Percentiles rank a stretch among this genome's conserved stretches.
These are phyloP conservation scores for Syrista parreyssii DNA, from an alignment of 2,888 invertebrate genomes.

Conservation along the genomic window DNA sequence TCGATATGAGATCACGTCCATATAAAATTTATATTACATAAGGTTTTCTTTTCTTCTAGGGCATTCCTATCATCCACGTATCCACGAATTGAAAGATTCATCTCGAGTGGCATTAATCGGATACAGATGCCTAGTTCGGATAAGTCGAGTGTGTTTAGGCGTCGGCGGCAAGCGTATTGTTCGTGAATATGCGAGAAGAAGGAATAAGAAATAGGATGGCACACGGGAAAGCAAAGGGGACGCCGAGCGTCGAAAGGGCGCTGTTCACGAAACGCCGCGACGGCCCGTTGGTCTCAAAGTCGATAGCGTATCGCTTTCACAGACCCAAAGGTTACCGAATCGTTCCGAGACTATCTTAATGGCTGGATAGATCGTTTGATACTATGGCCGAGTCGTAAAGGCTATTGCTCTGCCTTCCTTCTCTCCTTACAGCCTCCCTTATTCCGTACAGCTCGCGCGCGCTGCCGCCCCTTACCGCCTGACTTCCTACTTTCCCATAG, in stretches of 20 bases:
- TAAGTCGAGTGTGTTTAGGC: background rate
- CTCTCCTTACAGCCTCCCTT: conserved; percentile 33
- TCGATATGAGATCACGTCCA: background rate
- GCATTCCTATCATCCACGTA: background rate
- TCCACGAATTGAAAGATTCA: conserved; percentile 8
- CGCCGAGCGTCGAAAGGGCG: conserved; percentile 30
- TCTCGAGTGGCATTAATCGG: background rate
- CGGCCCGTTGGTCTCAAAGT: conserved; percentile 49
- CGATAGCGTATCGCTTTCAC: conserved; percentile 65
- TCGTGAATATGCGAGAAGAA: conserved; percentile 8
- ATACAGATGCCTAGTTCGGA: background rate
- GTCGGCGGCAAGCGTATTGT: background rate
- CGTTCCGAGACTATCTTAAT: conserved; percentile 67
- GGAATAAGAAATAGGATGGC: conserved; percentile 25
- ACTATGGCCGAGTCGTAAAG: conserved; percentile 67
- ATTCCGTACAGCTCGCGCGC: conserved; percentile 18
- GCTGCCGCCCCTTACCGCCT: conserved; percentile 20
- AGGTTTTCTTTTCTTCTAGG: background rate
- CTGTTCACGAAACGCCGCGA: conserved; percentile 49
- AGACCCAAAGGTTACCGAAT: conserved; percentile 66
- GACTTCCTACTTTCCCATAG: conserved; percentile 21
- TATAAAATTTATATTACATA: background rate
- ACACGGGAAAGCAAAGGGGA: conserved; percentile 32
- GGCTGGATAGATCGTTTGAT: conserved; percentile 66
- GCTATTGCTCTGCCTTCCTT: conserved; percentile 63